Evolutionary conservation across 1,140 invertebrate genomes (phyloP), one percentile per base, ranked within the genome.

Genomic region (Drosophila funebris): DNA sequence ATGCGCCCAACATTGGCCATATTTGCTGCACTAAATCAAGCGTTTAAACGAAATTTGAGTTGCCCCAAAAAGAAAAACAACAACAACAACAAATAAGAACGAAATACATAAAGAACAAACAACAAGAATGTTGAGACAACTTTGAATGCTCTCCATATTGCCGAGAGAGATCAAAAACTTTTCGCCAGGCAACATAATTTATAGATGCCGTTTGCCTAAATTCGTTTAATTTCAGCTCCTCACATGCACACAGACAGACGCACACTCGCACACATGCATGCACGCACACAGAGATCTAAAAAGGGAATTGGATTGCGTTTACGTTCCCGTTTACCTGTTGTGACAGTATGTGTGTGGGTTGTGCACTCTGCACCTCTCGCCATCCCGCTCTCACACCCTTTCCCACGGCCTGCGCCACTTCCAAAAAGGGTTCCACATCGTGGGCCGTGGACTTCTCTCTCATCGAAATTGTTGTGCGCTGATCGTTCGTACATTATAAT

Each of bases 121-220:
- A 53, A 37, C 48, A 54, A 36, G 13, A 50, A 31, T 41, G 33
- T 66, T 36, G 31, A 18, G 27, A 14, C 27, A 43, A 58, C 33
- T 61, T 53, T 62, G 58, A 18, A 37, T 72, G 60, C 73, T 72
- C 68, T 74, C 71, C 71, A 61, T 54, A 57, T 75, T 76, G 62
- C 46, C 33, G 33, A 56, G 48, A 46, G 39, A 48, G 66, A 69
- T 73, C 57, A 78, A 75, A 78, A 81, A 76, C 41, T 62, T 57
- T 62, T 73, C 48, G 64, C 63, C 71, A 74, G 54, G 33, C 57
- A 67, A 60, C 75, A 87, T 88, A 88, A 88, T 88, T 88, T 88
- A 88, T 88, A 88, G 83, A 88, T 89, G 84, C 84, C 83, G 83
- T 83, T 88, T 88, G 83, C 76, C 84, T 88, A 89, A 88, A 88